phyloP scores from a whole-genome alignment of 1,140 invertebrate species.

The Euwallacea similis region DNA sequence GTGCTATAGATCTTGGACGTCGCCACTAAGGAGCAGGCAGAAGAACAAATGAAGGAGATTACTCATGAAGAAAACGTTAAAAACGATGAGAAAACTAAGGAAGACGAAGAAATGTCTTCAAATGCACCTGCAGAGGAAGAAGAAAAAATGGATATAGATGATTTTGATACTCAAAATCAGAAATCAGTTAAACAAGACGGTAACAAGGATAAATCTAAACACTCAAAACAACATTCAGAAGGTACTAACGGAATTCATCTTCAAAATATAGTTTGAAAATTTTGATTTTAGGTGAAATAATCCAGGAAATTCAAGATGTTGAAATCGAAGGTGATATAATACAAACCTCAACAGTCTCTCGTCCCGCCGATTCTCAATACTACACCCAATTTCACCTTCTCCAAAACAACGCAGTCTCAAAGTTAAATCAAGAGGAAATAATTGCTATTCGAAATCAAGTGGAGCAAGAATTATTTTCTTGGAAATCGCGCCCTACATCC shows the following conservation, averaged over 20 bases:
- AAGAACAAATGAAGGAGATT: constrained; percentile 72
- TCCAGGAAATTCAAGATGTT: constrained; percentile 55
- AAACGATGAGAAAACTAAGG: constrained; percentile 46
- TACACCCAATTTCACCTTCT: constrained; percentile 53
- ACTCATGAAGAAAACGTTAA: constrained; percentile 65
- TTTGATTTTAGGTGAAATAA: constrained; percentile 41
- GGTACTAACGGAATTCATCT: constrained; percentile 13
- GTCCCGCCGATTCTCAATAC: constrained; percentile 68
- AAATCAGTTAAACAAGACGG: constrained; percentile 57
- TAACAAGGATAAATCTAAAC: constrained; percentile 55
- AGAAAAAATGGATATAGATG: constrained; percentile 46
- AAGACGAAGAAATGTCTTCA: constrained; percentile 49
- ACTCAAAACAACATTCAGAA: constrained; percentile 54
- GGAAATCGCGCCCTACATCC: constrained; percentile 56
- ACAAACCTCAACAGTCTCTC: constrained; percentile 65
- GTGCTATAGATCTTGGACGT: constrained; percentile 63
- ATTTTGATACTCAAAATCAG: constrained; percentile 46
- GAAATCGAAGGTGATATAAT: constrained; percentile 78
- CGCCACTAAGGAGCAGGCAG: constrained; percentile 81
- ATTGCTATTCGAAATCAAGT: constrained; percentile 55
- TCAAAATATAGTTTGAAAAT: neutral
- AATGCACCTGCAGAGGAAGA: constrained; percentile 43
- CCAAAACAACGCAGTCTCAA: constrained; percentile 34
- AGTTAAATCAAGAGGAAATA: constrained; percentile 42
- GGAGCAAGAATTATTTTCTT: constrained; percentile 60